Conservation (phyloP, 2,888 invertebrate species). For the Tachina grossa region DNA sequence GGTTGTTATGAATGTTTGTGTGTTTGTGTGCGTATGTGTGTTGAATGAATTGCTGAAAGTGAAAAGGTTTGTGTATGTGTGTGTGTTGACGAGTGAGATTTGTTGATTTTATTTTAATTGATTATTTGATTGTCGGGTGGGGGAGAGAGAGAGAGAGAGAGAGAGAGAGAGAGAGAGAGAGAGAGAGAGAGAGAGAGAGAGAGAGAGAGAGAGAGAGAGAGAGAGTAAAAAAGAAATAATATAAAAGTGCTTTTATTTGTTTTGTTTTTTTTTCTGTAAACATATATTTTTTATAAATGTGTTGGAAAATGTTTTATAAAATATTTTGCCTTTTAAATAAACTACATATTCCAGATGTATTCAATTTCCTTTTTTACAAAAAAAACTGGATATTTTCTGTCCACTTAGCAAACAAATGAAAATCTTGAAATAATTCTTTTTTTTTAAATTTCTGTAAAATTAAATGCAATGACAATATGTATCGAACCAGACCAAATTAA, state of each 20-base stretch:
- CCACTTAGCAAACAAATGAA: conserved; percentile 59
- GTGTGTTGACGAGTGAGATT: not conserved
- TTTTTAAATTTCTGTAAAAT: not conserved
- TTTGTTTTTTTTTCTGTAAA: not conserved
- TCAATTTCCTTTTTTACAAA: not conserved
- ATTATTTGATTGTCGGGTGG: not conserved
- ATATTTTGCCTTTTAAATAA: not conserved
- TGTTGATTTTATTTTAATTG: not conserved
- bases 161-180: not conserved
- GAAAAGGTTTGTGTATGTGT: not conserved
- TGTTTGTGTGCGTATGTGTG: not conserved
- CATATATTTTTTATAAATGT: not conserved
- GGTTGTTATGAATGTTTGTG: not conserved
- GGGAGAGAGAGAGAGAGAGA: no score
- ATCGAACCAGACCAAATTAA: no score
- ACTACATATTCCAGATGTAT: not conserved
- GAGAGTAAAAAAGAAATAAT: not conserved
- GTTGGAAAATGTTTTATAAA: conserved; percentile 10
- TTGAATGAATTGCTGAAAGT: conserved; percentile 2
- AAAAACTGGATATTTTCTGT: conserved; percentile 58
- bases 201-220: not conserved
- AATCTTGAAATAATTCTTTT: not conserved
- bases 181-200: not conserved
- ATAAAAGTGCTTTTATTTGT: not conserved
- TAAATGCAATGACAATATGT: not conserved